Evolutionary conservation across 2,888 invertebrate genomes (phyloP), one percentile per base, ranked within the genome.

Genomic region (Drosophila paracracens): DNA sequence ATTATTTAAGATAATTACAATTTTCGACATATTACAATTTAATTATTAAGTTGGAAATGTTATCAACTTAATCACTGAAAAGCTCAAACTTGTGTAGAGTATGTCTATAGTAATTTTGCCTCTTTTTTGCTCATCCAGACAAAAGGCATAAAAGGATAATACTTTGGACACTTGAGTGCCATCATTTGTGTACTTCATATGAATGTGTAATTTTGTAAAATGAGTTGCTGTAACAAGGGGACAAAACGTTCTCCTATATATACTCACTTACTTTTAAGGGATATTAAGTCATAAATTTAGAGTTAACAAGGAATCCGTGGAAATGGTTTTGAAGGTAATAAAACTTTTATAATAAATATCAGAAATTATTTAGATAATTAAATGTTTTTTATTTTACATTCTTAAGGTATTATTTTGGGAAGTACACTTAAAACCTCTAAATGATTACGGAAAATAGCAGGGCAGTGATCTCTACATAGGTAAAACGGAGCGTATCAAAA

Each of bases 131-230:
- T 5, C 31, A 8, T 10, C 2, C 69, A 65, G 62, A 81, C 73
- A 79, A 81, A 66, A 64, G 77, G 58, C 69, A 8, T 81, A 82
- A 88, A 87, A 87, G 88, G 85, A 90, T 87, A 89, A 85, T 79
- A 81, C 83, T 82, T 82, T 77, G 83, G 36, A 76, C 74, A 82
- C 90, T 90, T 80, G 86, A 90, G 84, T 82, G 81, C 78, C 85
- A 87, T 89, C 83, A 61, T 58, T 79, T 59, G 46, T 11, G 52
- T 31, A 36, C 79, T 70, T 70, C 57, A 52, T 29, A 76, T 72
- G 60, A 57, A 72, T 72, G 54, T 50, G 57, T 68, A 79, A 80
- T 80, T 70, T 66, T 40, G 58, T 25, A 53, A 33, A 51, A 60
- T 57, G 29, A 38, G 35, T 61, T 33, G 11, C 18, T 62, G 8